Base-by-base conservation (phyloP, 2,797 vertebrate species). In the Anableps anableps region DNA sequence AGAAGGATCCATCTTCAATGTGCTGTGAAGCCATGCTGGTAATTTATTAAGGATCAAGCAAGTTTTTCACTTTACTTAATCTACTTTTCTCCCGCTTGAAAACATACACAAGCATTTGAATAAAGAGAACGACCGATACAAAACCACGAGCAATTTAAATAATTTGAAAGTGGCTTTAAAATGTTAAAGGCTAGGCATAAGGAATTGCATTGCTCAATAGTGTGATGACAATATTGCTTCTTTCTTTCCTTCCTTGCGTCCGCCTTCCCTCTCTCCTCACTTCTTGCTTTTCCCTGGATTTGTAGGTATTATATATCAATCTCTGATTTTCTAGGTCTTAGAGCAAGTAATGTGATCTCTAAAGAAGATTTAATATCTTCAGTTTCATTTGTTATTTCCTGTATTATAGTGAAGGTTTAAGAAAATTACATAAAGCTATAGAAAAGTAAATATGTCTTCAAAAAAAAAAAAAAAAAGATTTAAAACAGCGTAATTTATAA, bases 11-110 rank as follows among this genome's bases (percentile, higher is more conserved):
- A 1, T 99, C 98, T 31, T 97, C 97, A 72, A 97, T 98, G 89
- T 97, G 97, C 89, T 99, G 98, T 89, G 96, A 98, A 73, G 96
- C 97, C 72, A 93, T 99, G 89, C 93, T 98, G 97, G 98, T 99
- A 95, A 96, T 2, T 58, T 23, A 64, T 51, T 0, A 8, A 64
- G 16, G 21, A 11, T 71, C 29, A 14, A 0, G 21, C 50, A 26
- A 60, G 58, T 66, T 64, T 19, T 41, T 68, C 36, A 68, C 4
- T 34, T 29, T 34, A 62, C 17, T 62, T 19, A 62, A 34, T 34
- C 1, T 31, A 17, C 55, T 34, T 34, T 17, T 60, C 31, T 62
- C 14, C 31, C 14, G 23, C 26, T 66, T 19, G 62, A 38, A 38
- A 66, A 66, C 62, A 68, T 26, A 11, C 38, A 11, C 9, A 23